Evolutionary conservation across 2,888 invertebrate genomes (phyloP).

Genomic region (Chloroclysta siterata): DNA sequence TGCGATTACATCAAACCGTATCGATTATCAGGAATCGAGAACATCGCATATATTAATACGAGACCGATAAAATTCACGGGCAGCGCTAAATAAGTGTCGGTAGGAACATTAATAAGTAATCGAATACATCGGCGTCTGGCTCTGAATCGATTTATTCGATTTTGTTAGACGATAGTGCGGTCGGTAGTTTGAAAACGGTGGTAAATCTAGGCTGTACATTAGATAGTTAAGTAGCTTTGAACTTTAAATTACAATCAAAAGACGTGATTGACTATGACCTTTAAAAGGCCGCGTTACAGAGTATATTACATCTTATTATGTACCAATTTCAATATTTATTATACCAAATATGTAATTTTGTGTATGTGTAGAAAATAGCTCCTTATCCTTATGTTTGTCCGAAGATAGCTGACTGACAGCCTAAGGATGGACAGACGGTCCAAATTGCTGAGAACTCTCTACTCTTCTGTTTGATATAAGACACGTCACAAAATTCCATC

Average conservation of each 20-base stretch:
- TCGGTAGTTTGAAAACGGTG: slow-evolving; percentile 15
- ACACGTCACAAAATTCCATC: no score
- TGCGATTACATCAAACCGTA: slow-evolving; percentile 62
- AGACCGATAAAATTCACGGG: slow-evolving; percentile 70
- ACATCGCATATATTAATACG: slow-evolving; percentile 66
- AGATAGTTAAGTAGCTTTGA: not conserved
- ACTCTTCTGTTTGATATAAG: no score
- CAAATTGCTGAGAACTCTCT: no score
- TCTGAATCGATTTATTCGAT: slow-evolving; percentile 66
- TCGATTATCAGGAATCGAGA: slow-evolving; percentile 64
- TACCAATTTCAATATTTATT: no score
- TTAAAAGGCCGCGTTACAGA: not conserved
- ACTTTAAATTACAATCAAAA: not conserved
- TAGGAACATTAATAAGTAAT: slow-evolving; percentile 79
- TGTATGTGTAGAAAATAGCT: slow-evolving; percentile 90
- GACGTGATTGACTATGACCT: not conserved
- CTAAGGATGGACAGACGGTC: no score
- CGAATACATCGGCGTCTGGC: slow-evolving; percentile 75
- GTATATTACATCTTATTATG: no score
- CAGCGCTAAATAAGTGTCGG: slow-evolving; percentile 77
- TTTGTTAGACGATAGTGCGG: slow-evolving; percentile 53
- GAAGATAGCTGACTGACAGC: no score
- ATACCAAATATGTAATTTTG: no score
- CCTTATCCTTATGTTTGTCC: no score
- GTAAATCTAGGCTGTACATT: not conserved